phyloP scores from a whole-genome alignment of 2,797 vertebrate species.

The Tokudaia tokunoshimensis region DNA sequence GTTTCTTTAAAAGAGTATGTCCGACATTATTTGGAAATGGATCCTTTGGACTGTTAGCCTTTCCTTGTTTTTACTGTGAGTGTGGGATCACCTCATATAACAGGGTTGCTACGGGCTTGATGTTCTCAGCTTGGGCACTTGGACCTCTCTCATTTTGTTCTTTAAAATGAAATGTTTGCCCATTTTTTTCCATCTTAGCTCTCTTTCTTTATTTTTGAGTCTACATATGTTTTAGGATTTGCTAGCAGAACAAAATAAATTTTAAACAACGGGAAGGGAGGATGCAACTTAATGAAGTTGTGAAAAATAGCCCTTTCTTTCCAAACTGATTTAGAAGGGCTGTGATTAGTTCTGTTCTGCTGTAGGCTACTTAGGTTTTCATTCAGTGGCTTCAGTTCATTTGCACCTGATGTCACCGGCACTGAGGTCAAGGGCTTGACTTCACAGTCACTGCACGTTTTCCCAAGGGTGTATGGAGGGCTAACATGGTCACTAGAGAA shows the following conservation, averaged over 20 bases:
- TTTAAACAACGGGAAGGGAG: conserved; percentile 18
- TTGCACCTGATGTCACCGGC: not conserved
- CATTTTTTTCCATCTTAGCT: not conserved
- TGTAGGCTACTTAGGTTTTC: not conserved
- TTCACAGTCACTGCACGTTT: not conserved
- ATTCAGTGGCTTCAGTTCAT: not conserved
- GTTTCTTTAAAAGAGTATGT: conserved; percentile 28
- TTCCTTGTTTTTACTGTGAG: not conserved
- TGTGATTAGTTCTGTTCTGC: not conserved
- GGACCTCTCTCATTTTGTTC: not conserved
- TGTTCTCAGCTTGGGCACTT: not conserved
- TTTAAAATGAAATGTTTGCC: not conserved
- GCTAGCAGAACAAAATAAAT: not conserved
- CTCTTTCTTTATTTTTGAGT: conserved; percentile 38
- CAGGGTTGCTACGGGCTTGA: not conserved
- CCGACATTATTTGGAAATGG: not conserved
- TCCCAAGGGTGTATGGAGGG: not conserved
- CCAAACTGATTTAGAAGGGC: not conserved
- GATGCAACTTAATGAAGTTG: not conserved
- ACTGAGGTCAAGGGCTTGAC: conserved; percentile 10
- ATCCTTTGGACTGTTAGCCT: not conserved
- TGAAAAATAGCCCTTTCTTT: not conserved
- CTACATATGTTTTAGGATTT: not conserved
- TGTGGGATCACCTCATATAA: not conserved
- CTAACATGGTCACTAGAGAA: not conserved